phyloP scores from a whole-genome alignment of 2,888 invertebrate species.

The Dysmachus trigonus region DNA sequence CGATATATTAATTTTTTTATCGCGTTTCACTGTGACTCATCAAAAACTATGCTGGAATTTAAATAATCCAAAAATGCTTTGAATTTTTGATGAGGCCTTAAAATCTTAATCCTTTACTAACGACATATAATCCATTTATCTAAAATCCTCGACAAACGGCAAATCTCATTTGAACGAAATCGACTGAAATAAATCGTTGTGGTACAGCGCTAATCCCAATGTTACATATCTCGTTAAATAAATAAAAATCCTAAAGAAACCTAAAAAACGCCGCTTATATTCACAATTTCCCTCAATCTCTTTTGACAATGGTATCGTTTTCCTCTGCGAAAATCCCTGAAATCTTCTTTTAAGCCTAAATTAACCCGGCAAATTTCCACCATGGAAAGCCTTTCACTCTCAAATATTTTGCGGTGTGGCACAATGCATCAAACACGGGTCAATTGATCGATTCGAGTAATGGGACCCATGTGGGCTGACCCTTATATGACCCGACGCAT shows the following conservation, averaged over 20 bases:
- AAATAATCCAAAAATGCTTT: background rate
- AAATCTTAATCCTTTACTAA: background rate
- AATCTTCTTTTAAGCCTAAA: conserved; percentile 9
- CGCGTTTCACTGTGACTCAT: background rate
- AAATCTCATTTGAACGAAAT: background rate
- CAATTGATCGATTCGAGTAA: conserved; percentile 14
- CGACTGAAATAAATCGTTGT: background rate
- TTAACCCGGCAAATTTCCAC: background rate
- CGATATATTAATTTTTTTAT: too few relatives aligned
- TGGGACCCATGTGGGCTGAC: conserved; percentile 29
- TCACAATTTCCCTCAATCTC: background rate
- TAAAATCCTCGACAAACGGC: background rate
- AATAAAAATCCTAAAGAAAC: background rate
- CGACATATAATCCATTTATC: background rate
- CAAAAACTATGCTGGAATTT: background rate
- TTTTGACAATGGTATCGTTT: background rate
- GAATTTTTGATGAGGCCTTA: background rate
- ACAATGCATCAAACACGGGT: conserved; percentile 28
- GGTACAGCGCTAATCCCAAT: background rate
- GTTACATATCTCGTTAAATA: background rate
- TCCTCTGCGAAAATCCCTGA: background rate
- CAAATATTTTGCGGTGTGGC: background rate
- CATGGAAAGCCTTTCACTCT: background rate
- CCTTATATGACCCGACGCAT: background rate
- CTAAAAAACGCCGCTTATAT: background rate